Percentiles rank a stretch among this genome's conserved stretches.
These are phyloP conservation scores for Atherinosoma microstoma DNA, from an alignment of 2,797 vertebrate species.

Conservation along the genomic window DNA sequence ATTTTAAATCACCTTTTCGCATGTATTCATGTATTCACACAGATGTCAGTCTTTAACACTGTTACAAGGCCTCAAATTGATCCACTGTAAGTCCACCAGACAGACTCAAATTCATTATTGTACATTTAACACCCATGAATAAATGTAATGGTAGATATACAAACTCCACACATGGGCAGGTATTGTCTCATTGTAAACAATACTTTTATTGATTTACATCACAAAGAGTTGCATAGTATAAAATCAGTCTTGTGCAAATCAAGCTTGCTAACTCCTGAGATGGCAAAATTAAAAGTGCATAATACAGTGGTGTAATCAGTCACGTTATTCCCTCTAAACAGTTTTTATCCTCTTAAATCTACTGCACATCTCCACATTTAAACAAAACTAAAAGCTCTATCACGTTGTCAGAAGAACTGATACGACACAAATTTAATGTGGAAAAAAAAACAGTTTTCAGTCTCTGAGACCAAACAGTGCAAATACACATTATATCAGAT, in stretches of 20 bases:
- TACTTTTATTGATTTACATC: constrained; percentile 73
- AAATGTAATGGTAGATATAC: background rate
- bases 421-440: constrained; percentile 38
- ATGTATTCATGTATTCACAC: background rate
- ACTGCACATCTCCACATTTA: constrained; percentile 41
- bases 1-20: background rate
- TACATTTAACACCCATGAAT: background rate
- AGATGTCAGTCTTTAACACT: background rate
- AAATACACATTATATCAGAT: constrained; percentile 14
- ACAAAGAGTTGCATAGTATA: constrained; percentile 68
- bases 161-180: constrained; percentile 13
- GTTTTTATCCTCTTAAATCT: constrained; percentile 11
- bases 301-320: constrained; percentile 2
- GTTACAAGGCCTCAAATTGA: background rate
- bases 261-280: constrained; percentile 29
- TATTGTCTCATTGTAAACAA: constrained; percentile 74
- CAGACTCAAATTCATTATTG: background rate
- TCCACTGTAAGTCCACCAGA: background rate
- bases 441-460: constrained; percentile 39
- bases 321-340: constrained; percentile 10
- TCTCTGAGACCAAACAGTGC: constrained; percentile 27
- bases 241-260: constrained; percentile 60
- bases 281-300: constrained; percentile 39
- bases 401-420: constrained; percentile 36
- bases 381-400: constrained; percentile 19